These are phyloP conservation scores for Oreocharis arfaki DNA, from an alignment of 2,113 vertebrate species.

Conservation along the genomic window DNA sequence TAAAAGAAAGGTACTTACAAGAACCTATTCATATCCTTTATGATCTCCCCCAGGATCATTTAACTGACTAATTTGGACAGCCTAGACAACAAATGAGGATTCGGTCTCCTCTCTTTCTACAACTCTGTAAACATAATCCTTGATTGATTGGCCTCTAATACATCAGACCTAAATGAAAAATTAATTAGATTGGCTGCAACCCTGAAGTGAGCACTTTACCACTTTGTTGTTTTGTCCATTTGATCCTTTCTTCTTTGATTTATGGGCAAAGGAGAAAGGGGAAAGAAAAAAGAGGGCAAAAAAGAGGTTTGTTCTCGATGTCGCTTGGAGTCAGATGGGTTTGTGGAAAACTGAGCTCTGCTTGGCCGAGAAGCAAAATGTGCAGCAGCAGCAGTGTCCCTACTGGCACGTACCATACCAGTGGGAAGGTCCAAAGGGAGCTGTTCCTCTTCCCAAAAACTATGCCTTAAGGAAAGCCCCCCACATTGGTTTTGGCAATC, in stretches of 20 bases:
- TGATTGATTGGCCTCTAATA: conserved; percentile 82
- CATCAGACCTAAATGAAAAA: conserved; percentile 83
- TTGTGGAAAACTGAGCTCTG: conserved; percentile 7
- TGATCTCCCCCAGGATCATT: conserved; percentile 72
- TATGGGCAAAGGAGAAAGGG: conserved; percentile 63
- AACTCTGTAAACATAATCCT: conserved; percentile 80
- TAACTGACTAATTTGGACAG: conserved; percentile 73
- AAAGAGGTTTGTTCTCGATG: conserved; percentile 36
- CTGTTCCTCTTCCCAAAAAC: not conserved
- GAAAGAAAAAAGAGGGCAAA: conserved; percentile 13
- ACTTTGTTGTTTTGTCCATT: conserved; percentile 69
- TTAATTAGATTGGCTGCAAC: conserved; percentile 78
- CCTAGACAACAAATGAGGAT: conserved; percentile 74
- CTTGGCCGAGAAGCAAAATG: not conserved
- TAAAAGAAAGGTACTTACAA: conserved; percentile 78
- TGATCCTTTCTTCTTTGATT: conserved; percentile 75
- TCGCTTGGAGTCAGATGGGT: not conserved
- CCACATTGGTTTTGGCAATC: not conserved
- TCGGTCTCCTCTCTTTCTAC: conserved; percentile 66
- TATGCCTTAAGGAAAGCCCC: not conserved
- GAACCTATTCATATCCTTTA: conserved; percentile 68
- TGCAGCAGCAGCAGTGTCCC: not conserved
- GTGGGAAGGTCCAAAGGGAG: not conserved
- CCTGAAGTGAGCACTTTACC: conserved; percentile 72
- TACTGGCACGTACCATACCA: fast-evolving